A percentile compares a stretch with the other conserved stretches of the same genome.
These are phyloP conservation scores for Lasiurus cinereus DNA, from an alignment of 2,113 vertebrate genomes.

Conservation along the genomic window DNA sequence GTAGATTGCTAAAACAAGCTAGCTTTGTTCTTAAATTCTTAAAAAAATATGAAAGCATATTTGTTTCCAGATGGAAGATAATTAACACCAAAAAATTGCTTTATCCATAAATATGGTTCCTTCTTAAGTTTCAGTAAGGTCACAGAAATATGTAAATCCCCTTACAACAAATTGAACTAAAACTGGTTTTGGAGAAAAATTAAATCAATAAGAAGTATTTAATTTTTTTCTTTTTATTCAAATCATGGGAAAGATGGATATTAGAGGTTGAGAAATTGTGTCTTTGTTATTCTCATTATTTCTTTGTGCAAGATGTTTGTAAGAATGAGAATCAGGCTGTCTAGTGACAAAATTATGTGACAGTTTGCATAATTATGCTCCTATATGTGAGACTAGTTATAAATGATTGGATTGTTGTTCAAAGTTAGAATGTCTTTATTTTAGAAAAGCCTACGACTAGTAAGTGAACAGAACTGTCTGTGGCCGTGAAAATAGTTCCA, in stretches of 20 bases:
- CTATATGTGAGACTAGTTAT: slow-evolving; percentile 66
- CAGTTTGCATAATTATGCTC: slow-evolving; percentile 54
- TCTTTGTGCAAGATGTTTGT: slow-evolving; percentile 72
- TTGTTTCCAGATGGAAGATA: slow-evolving; percentile 82
- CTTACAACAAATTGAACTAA: slow-evolving; percentile 44
- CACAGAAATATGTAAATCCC: slow-evolving; percentile 53
- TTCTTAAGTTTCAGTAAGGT: slow-evolving; percentile 65
- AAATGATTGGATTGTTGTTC: slow-evolving; percentile 64
- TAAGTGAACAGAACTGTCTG: slow-evolving; percentile 67
- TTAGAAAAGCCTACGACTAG: slow-evolving; percentile 42
- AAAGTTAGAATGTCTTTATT: slow-evolving; percentile 59
- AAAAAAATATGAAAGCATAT: slow-evolving; percentile 69
- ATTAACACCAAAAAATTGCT: slow-evolving; percentile 74
- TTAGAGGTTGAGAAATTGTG: slow-evolving; percentile 43
- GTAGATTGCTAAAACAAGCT: slow-evolving; percentile 57
- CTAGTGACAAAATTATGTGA: slow-evolving; percentile 71
- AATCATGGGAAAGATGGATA: slow-evolving; percentile 27
- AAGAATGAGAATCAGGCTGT: slow-evolving; percentile 62
- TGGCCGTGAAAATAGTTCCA: slow-evolving; percentile 49
- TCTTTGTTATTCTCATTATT: slow-evolving; percentile 66
- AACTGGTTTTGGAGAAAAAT: slow-evolving; percentile 28
- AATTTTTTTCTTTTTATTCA: slow-evolving; percentile 50
- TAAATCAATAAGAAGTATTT: slow-evolving; percentile 49
- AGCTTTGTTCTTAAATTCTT: slow-evolving; percentile 72
- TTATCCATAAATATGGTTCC: slow-evolving; percentile 73